A percentile compares a stretch with the other conserved stretches of the same genome.
Evolutionary conservation across 2,888 invertebrate genomes (phyloP).

Genomic region (Parascotia fuliginaria): DNA sequence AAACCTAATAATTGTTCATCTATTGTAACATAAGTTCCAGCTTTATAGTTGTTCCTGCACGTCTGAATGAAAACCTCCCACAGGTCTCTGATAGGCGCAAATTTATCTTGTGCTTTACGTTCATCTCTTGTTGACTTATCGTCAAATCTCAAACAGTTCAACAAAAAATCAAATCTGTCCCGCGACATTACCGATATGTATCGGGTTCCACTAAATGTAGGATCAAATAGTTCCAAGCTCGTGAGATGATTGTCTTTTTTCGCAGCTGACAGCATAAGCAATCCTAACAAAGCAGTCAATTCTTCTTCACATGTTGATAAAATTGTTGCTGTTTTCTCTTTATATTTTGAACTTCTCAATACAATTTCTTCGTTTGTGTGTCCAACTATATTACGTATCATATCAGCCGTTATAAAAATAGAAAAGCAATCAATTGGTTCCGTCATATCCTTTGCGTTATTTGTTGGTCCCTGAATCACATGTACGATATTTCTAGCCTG

Average conservation of each 20-base stretch:
- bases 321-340: too few relatives aligned
- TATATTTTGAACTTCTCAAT: constrained; percentile 13
- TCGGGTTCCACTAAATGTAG: constrained; percentile 1
- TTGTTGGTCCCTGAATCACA: constrained; percentile 10
- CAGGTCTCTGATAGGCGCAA: constrained; percentile 7
- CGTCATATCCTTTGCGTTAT: constrained; percentile 11
- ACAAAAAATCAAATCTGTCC: constrained; percentile 12
- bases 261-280: not conserved
- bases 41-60: constrained; percentile 4
- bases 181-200: constrained; percentile 5
- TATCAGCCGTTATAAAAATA: constrained; percentile 3
- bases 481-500: constrained; percentile 16
- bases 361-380: constrained; percentile 15
- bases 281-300: constrained; percentile 7
- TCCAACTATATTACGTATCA: constrained; percentile 8
- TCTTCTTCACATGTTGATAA: not conserved
- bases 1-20: constrained; percentile 12
- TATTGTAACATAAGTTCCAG: constrained; percentile 5
- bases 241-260: constrained; percentile 4
- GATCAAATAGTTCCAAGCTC: constrained; percentile 6
- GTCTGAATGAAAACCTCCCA: not conserved
- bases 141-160: constrained; percentile 11
- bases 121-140: constrained; percentile 9
- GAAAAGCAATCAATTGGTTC: constrained; percentile 7
- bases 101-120: constrained; percentile 8